Conservation (phyloP, 1,140 invertebrate genomes). For the Gonatopus flavifemur region DNA sequence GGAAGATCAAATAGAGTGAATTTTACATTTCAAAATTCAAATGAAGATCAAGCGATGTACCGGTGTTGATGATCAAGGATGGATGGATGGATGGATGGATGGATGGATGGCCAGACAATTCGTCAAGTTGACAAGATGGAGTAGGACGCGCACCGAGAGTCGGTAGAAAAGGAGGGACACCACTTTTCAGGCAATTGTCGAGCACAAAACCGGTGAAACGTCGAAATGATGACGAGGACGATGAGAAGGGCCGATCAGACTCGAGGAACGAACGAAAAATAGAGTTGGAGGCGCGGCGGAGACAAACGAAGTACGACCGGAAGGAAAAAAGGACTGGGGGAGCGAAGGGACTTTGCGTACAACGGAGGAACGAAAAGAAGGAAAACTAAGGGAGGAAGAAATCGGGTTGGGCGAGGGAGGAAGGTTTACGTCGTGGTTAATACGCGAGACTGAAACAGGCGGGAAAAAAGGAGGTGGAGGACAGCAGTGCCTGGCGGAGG, state of each 20-base stretch:
- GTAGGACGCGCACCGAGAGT: not conserved
- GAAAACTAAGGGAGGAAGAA: conserved; percentile 3
- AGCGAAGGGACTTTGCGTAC: conserved; percentile 26
- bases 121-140: no score
- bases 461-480: conserved; percentile 13
- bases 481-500: conserved; percentile 44
- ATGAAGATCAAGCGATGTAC: no score
- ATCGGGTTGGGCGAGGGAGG: conserved; percentile 18
- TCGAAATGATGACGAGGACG: conserved; percentile 23
- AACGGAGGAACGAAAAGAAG: not conserved
- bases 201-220: conserved; percentile 28
- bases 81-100: no score
- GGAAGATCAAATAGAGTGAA: no score
- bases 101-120: no score
- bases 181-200: conserved; percentile 48
- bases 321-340: conserved; percentile 15
- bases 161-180: conserved; percentile 22
- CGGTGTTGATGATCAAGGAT: no score
- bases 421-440: conserved; percentile 43
- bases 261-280: not conserved
- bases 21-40: no score
- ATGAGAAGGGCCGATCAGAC: conserved; percentile 6
- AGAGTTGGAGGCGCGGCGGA: conserved; percentile 9
- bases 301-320: conserved; percentile 12
- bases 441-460: conserved; percentile 44